Conservation (phyloP, 2,113 vertebrate species). For the Gadus macrocephalus region DNA sequence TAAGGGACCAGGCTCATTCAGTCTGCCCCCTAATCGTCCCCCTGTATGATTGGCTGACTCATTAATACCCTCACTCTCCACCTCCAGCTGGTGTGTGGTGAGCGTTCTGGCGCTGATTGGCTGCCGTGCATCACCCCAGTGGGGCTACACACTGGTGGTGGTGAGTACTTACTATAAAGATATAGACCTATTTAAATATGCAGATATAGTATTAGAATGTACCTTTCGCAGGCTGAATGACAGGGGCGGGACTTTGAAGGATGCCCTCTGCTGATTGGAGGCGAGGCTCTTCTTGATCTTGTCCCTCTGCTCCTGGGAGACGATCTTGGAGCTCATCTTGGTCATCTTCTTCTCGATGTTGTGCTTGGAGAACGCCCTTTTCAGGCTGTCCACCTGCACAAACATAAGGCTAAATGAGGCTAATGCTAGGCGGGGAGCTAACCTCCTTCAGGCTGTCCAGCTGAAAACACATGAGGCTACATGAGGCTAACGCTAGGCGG, state of each 20-base stretch:
- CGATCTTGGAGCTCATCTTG: conserved; percentile 88
- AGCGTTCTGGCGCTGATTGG: too few species aligned
- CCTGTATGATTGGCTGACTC: too few species aligned
- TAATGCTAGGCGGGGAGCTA: not conserved
- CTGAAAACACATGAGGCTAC: too few species aligned
- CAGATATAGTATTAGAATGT: not conserved
- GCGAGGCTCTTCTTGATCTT: conserved; percentile 87
- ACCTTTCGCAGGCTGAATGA: conserved; percentile 63
- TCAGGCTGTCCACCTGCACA: conserved; percentile 86
- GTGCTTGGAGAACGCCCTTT: conserved; percentile 92
- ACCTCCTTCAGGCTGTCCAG: too few species aligned
- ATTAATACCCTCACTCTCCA: too few species aligned
- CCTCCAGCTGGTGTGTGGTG: too few species aligned
- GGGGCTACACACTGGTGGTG: too few species aligned
- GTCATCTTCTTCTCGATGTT: conserved; percentile 98
- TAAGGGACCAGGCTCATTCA: too few species aligned
- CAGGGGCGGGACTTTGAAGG: conserved; percentile 81
- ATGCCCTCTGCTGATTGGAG: conserved; percentile 77
- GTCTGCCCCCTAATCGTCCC: too few species aligned
- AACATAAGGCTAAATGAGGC: not conserved
- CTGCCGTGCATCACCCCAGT: too few species aligned
- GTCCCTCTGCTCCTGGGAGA: conserved; percentile 86
- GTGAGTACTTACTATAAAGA: too few species aligned
- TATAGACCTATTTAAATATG: not conserved
- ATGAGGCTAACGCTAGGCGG: too few species aligned